Evolutionary conservation across 1,140 invertebrate genomes (phyloP).

Genomic region (Chionoecetes opilio): DNA sequence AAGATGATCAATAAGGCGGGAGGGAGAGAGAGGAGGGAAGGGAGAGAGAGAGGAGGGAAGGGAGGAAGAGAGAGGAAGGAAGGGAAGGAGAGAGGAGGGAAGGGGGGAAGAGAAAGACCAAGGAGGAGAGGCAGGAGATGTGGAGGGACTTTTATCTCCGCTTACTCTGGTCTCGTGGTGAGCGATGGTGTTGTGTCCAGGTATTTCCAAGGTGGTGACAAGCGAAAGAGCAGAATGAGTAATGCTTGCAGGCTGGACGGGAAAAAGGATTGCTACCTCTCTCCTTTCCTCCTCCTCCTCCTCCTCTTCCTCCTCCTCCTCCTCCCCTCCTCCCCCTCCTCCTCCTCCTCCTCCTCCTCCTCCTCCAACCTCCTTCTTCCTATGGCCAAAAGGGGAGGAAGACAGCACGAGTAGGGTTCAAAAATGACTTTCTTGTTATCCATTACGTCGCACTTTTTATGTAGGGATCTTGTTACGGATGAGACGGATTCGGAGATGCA

Average conservation of each 20-base stretch:
- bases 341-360: background rate
- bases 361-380: background rate
- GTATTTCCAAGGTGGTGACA: conserved; percentile 21
- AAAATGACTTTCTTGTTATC: conserved; percentile 11
- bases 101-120: too few relatives aligned
- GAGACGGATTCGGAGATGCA: background rate
- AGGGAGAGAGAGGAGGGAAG: background rate
- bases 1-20: conserved; percentile 41
- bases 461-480: background rate
- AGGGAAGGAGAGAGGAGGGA: background rate
- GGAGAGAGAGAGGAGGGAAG: background rate
- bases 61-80: background rate
- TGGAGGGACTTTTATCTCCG: conserved; percentile 29
- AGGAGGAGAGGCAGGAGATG: background rate
- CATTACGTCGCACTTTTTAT: background rate
- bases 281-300: background rate
- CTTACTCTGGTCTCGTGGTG: background rate
- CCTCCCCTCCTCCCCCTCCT: background rate
- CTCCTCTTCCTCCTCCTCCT: background rate
- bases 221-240: background rate
- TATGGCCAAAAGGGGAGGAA: background rate
- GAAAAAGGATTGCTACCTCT: background rate
- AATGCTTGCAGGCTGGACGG: background rate
- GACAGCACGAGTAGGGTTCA: background rate
- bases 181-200: background rate